Evolutionary conservation across 1,140 invertebrate genomes (phyloP).

Genomic region (Mya arenaria): DNA sequence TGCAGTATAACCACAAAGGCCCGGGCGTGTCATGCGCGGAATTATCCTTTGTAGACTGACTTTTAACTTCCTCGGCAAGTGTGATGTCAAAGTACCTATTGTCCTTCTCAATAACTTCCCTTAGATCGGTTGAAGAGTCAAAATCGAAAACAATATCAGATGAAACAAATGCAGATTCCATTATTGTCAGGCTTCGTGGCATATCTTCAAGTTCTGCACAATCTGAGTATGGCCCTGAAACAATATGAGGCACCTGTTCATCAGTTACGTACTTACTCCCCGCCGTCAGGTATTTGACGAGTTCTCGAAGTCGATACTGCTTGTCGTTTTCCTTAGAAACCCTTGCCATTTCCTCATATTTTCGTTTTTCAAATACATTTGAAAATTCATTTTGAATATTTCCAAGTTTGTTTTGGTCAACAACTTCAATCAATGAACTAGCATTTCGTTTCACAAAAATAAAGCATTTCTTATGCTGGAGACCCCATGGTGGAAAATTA

Average conservation of each 20-base stretch:
- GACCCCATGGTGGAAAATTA: too few species aligned
- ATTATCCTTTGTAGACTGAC: not conserved
- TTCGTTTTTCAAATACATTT: not conserved
- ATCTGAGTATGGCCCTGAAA: not conserved
- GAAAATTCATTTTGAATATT: not conserved
- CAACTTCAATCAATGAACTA: not conserved
- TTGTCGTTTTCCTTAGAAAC: not conserved
- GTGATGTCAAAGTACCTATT: not conserved
- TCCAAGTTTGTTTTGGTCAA: not conserved
- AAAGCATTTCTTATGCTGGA: not conserved
- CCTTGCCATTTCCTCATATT: not conserved
- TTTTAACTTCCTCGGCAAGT: not conserved
- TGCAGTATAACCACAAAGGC: not conserved
- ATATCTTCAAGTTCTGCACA: not conserved
- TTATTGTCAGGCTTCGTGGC: not conserved
- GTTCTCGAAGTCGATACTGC: not conserved
- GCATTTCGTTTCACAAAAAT: not conserved
- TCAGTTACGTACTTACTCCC: not conserved
- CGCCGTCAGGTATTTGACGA: not conserved
- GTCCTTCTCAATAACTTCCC: not conserved
- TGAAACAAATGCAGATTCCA: not conserved
- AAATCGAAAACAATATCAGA: not conserved
- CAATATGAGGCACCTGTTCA: not conserved
- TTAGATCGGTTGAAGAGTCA: not conserved
- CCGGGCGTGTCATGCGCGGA: too few species aligned